Conservation (phyloP, 2,888 invertebrate genomes). For the Mimas tiliae region DNA sequence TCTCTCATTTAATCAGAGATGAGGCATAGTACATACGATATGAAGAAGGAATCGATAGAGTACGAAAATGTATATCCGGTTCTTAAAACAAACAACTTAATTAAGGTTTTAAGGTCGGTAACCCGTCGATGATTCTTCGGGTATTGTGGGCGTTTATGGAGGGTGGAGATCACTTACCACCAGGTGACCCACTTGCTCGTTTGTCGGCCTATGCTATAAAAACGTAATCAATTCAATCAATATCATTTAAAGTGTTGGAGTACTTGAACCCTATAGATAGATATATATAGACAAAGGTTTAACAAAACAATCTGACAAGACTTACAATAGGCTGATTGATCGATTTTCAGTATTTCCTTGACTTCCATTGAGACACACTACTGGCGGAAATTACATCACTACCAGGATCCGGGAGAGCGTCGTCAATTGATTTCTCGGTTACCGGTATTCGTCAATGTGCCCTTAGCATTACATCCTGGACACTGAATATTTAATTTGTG, state of each 20-base stretch:
- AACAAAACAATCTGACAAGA: constrained; percentile 7
- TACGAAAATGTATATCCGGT: not conserved
- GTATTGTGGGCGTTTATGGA: too few relatives aligned
- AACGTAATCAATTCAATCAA: not conserved
- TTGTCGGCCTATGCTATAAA: not conserved
- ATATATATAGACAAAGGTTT: not conserved
- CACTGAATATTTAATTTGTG: constrained; percentile 11
- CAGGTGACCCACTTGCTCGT: too few relatives aligned
- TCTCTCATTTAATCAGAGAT: constrained; percentile 37
- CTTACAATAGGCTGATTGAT: constrained; percentile 22
- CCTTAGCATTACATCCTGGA: constrained; percentile 3
- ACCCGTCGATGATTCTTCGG: too few relatives aligned
- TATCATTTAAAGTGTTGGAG: not conserved
- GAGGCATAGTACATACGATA: constrained; percentile 21
- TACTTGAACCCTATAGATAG: not conserved
- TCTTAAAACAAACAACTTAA: not conserved
- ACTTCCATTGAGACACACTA: constrained; percentile 13
- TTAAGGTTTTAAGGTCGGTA: too few relatives aligned
- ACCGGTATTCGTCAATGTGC: constrained; percentile 8
- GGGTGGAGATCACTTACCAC: too few relatives aligned
- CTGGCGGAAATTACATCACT: constrained; percentile 26
- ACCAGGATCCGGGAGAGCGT: constrained; percentile 11
- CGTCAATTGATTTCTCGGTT: constrained; percentile 15
- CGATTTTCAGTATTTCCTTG: constrained; percentile 25
- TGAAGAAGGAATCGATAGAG: not conserved